Base-by-base conservation (phyloP, 2,888 invertebrate genomes). In the Diogma glabrata region DNA sequence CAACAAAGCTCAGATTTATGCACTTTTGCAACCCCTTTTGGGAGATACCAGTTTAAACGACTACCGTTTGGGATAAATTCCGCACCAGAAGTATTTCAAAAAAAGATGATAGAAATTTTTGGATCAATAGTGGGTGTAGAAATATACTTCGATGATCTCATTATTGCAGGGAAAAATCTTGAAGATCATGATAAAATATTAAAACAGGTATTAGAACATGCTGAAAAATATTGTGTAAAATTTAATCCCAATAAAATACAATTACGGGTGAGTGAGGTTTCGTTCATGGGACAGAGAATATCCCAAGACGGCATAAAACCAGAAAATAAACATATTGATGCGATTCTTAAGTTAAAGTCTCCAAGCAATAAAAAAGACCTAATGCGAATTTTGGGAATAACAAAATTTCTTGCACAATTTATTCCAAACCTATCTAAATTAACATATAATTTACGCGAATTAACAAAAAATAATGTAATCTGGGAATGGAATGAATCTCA, bases 81-180 rank as follows among this genome's bases (percentile, higher is more conserved):
- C n/a, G n/a, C n/a, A n/a, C n/a, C n/a, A n/a, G n/a, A n/a, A n/a
- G n/a, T n/a, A n/a, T n/a, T n/a, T n/a, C n/a, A n/a, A n/a, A n/a
- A n/a, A n/a, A n/a, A n/a, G n/a, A n/a, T n/a, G n/a, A n/a, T n/a
- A n/a, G n/a, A n/a, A n/a, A n/a, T n/a, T n/a, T n/a, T n/a, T n/a
- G n/a, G n/a, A n/a, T n/a, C n/a, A n/a, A n/a, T n/a, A n/a, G n/a
- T n/a, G n/a, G 17, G 17, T 12, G 56, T 60, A 9, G 49, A 50
- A 19, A 45, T 61, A 4, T 60, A 60, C 52, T 57, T 61, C 49
- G 60, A 62, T 54, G 60, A 61, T 52, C 10, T 59, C 5, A 54
- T 60, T 10, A 52, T 57, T 12, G 50, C 53, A 24, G 57, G 54
- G 7, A 36, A 36, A 5, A 36, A 26, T 48, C 52, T 55, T 30